phyloP scores from a whole-genome alignment of 1,140 invertebrate species.

The Leptinotarsa texana region DNA sequence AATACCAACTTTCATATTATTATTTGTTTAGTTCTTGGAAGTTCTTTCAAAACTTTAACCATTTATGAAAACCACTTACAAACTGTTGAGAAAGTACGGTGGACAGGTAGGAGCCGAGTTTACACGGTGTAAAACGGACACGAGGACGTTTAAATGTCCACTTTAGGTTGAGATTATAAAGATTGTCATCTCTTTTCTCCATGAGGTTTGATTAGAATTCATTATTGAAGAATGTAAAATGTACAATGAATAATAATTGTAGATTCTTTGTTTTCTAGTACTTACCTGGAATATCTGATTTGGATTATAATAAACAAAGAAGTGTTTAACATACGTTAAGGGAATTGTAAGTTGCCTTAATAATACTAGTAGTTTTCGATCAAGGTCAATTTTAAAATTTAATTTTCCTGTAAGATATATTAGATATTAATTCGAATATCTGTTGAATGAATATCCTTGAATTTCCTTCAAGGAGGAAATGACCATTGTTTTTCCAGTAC shows the following conservation, averaged over 20 bases:
- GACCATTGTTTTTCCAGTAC: too few relatives aligned
- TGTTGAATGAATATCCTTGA: too few relatives aligned
- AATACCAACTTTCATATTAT: background rate
- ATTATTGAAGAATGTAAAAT: background rate
- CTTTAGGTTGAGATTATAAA: slow-evolving; percentile 31
- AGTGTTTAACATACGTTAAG: slow-evolving; percentile 6
- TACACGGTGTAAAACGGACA: slow-evolving; percentile 32
- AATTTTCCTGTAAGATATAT: too few relatives aligned
- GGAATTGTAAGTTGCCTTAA: background rate
- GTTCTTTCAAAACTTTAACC: slow-evolving; percentile 11
- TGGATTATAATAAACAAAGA: background rate
- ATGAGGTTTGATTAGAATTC: slow-evolving; percentile 6
- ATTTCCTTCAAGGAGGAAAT: too few relatives aligned
- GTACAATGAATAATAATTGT: background rate
- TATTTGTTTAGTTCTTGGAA: background rate
- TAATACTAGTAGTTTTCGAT: background rate
- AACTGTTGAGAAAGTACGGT: slow-evolving; percentile 26
- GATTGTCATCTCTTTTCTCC: slow-evolving; percentile 28
- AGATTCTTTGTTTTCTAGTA: background rate
- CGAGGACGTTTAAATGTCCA: slow-evolving; percentile 41
- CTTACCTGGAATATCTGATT: background rate
- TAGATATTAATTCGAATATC: too few relatives aligned
- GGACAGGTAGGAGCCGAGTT: slow-evolving; percentile 41
- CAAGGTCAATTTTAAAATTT: background rate
- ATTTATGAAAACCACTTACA: slow-evolving; percentile 1